Evolutionary conservation across 2,797 vertebrate genomes (phyloP).

Genomic region (Tadarida brasiliensis): DNA sequence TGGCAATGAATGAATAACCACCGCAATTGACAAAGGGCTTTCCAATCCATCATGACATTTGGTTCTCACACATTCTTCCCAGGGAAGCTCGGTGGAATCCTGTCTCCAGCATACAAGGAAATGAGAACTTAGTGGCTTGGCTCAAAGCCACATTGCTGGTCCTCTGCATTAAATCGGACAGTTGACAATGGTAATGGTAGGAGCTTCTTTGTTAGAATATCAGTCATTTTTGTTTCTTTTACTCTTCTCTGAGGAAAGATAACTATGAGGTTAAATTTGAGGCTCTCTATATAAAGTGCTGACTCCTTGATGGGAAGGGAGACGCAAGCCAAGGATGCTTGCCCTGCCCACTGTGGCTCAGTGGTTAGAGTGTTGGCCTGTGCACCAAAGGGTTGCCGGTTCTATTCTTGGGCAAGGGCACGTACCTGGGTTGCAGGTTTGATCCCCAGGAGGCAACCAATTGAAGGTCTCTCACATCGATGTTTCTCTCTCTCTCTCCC

Average conservation of each 20-base stretch:
- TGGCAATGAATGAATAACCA: background rate
- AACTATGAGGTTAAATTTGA: background rate
- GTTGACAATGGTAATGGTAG: background rate
- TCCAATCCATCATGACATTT: background rate
- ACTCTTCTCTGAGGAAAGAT: background rate
- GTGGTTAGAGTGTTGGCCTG: no score
- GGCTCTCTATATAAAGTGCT: background rate
- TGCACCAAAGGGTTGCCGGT: no score
- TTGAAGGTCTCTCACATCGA: no score
- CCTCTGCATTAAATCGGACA: background rate
- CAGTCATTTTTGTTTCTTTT: background rate
- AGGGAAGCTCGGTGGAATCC: background rate
- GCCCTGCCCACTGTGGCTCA: no score
- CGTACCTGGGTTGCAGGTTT: no score
- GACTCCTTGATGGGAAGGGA: background rate
- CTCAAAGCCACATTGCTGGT: no score
- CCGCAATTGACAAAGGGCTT: background rate
- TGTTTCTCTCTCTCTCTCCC: no score
- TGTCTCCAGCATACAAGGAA: background rate
- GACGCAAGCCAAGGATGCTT: fast-evolving
- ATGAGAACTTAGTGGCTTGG: background rate
- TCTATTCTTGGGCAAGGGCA: no score
- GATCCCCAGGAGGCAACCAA: no score
- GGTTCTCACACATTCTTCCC: background rate
- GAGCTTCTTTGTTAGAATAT: background rate